phyloP scores from a whole-genome alignment of 2,888 invertebrate genomes.

The Tolmerus cingulatus region DNA sequence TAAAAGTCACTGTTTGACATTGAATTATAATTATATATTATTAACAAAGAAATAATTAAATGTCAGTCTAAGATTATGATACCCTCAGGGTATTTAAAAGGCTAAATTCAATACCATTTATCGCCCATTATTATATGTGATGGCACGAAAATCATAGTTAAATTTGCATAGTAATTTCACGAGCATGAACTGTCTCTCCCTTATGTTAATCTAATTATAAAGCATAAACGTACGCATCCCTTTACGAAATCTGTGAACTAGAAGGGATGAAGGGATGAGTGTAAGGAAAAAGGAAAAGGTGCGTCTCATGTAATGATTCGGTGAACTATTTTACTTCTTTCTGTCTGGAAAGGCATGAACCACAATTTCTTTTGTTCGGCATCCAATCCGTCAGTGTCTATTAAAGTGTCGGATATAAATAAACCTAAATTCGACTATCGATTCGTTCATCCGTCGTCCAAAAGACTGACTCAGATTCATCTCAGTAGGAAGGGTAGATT shows the following conservation, averaged over 20 bases:
- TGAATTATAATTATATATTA: no score
- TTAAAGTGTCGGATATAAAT: constrained; percentile 24
- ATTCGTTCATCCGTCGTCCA: background rate
- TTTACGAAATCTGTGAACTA: background rate
- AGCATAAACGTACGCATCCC: background rate
- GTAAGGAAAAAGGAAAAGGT: background rate
- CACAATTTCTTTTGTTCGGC: background rate
- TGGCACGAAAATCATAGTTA: no score
- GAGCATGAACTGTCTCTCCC: background rate
- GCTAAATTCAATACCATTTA: no score
- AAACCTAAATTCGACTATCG: background rate
- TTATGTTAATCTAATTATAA: background rate
- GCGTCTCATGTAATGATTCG: background rate
- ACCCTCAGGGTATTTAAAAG: no score
- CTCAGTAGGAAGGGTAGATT: background rate
- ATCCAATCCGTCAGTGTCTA: background rate
- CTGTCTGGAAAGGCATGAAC: background rate
- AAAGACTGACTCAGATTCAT: background rate
- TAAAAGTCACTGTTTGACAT: no score
- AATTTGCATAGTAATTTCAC: background rate
- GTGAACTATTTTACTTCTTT: background rate
- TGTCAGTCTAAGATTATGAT: no score
- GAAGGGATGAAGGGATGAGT: background rate
- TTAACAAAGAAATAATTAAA: no score
- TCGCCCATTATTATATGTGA: no score